Percentiles rank a stretch among this genome's conserved stretches.
phyloP scores from a whole-genome alignment of 2,797 vertebrate genomes.

The Hoplostethus mediterraneus region DNA sequence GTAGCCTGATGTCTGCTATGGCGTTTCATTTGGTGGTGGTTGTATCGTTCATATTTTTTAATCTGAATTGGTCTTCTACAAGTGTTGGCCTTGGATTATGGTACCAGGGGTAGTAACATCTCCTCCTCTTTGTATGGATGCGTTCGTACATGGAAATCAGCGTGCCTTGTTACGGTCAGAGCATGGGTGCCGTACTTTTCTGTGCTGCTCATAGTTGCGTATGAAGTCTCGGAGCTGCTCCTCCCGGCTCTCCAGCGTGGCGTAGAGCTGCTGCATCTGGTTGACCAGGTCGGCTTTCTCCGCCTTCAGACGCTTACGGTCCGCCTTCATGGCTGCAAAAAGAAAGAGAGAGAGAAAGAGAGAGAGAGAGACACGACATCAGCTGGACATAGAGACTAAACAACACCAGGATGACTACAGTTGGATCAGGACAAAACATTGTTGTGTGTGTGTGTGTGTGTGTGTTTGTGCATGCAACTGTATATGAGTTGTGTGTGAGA shows the following conservation, averaged over 20 bases:
- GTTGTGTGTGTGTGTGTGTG: too few species aligned
- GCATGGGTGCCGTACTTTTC: constrained; percentile 86
- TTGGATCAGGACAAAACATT: too few species aligned
- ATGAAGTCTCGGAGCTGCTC: constrained; percentile 98
- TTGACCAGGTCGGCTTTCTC: constrained; percentile 97
- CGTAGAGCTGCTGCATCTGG: constrained; percentile 99
- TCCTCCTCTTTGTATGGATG: too few species aligned
- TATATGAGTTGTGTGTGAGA: background rate
- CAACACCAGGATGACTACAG: too few species aligned
- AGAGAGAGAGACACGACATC: background rate
- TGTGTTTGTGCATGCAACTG: too few species aligned
- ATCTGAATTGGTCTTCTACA: too few species aligned
- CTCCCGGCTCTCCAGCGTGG: constrained; percentile 96
- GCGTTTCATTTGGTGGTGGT: too few species aligned
- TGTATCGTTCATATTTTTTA: too few species aligned
- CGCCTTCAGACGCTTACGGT: constrained; percentile 94
- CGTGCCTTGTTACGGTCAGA: background rate
- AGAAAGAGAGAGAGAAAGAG: background rate
- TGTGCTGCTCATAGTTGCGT: constrained; percentile 97
- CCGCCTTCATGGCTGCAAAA: constrained; percentile 94
- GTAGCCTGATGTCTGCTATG: too few species aligned
- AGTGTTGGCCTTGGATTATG: too few species aligned
- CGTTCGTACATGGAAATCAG: background rate
- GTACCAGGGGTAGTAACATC: too few species aligned
- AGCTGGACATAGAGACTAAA: background rate